Base-by-base conservation (phyloP, 2,888 invertebrate species). In the Adelphocoris suturalis region DNA sequence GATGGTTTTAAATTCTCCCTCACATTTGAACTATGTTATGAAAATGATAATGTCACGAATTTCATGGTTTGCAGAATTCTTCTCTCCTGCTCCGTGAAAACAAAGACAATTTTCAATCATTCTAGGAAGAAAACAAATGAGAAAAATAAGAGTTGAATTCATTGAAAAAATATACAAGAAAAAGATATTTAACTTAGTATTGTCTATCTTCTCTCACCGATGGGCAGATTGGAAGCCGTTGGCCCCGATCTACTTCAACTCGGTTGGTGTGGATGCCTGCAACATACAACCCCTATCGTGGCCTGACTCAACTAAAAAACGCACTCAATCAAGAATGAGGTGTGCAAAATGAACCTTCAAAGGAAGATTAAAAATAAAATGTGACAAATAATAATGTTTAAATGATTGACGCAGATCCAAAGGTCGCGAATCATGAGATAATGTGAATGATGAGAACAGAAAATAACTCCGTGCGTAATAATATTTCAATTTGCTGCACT, bases 271-370 rank as follows among this genome's bases (percentile, higher is more conserved):
- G 19, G 86, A 86, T 68, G 86, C 86, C 86, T 86, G 86, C 86
- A 86, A 86, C 86, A 86, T 55, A 82, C 75, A 68, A 86, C 86
- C 76, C 86, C 86, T 86, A 86, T 86, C 86, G 86, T 86, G 86
- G 86, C 76, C 86, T 86, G 86, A 86, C 86, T 86, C 86, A 75
- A 86, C 86, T 76, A 86, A 48, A 86, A 57, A 86, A 86, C 37
- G 37, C 86, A 86, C 86, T 86, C 75, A 86, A 86, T 75, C 86
- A 86, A 68, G 75, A 86, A 86, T 86, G 86, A 75, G 86, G 46
- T 86, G 68, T 46, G 27, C 86, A 86, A 76, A 86, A 86, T 16
- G 16, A 48, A 81, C 37, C 57, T n/a, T 57, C n/a, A 16, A 57
- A n/a, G 57, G 37, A 76, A 76, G 76, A 76, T 37, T 27, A 27